Evolutionary conservation across 2,797 vertebrate genomes (phyloP).

Genomic region (Phrynocephalus guinanensis): DNA sequence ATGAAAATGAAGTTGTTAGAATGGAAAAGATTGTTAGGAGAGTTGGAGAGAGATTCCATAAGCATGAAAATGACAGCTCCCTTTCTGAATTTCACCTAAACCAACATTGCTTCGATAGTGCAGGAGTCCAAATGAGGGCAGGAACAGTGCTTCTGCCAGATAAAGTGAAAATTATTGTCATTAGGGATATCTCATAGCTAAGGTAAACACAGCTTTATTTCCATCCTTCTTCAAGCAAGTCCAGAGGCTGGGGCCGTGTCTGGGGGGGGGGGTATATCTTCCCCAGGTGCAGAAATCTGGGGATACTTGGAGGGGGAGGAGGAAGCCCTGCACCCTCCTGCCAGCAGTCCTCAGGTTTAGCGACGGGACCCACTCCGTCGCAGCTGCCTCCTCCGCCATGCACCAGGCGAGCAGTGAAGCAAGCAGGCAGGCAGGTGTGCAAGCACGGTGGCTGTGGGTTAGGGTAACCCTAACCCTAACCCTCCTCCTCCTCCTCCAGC

Average conservation of each 20-base stretch:
- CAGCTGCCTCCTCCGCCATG: too few species aligned
- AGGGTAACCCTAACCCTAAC: background rate
- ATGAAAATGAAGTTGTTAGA: background rate
- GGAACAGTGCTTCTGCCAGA: background rate
- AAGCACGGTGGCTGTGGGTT: background rate
- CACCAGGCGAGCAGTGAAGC: too few species aligned
- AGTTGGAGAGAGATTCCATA: background rate
- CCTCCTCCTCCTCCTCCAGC: too few species aligned
- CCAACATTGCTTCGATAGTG: too few species aligned
- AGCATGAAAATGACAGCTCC: background rate
- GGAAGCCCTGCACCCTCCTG: too few species aligned
- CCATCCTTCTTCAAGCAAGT: background rate
- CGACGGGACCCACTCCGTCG: too few species aligned
- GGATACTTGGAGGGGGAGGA: too few species aligned
- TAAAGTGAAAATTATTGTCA: background rate
- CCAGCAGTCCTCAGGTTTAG: too few species aligned
- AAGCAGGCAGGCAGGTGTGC: too few species aligned
- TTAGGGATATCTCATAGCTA: background rate
- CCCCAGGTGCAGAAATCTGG: too few species aligned
- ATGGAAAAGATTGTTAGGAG: background rate
- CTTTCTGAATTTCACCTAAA: background rate
- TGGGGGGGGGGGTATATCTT: too few species aligned
- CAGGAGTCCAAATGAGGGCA: background rate
- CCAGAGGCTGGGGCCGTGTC: too few species aligned
- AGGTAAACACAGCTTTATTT: background rate